Conservation (phyloP, 2,797 vertebrate species). For the Micromesistius poutassou region DNA sequence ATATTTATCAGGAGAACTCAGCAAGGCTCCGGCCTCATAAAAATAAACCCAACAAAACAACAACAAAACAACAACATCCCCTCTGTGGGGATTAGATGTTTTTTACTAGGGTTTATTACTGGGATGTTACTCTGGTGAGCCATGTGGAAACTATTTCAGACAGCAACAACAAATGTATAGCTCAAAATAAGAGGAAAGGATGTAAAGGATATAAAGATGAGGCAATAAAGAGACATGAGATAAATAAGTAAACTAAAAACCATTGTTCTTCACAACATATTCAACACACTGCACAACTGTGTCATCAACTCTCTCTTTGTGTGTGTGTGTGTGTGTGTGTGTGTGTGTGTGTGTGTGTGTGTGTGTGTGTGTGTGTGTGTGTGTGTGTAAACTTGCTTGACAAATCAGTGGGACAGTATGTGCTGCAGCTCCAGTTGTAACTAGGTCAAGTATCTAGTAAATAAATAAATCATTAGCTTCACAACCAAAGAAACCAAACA, state of each 20-base stretch:
- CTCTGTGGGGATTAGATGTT: not conserved
- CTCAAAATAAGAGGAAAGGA: conserved; percentile 9
- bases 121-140: conserved; percentile 35
- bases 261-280: not conserved
- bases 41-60: not conserved
- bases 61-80: not conserved
- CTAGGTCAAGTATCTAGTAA: not conserved
- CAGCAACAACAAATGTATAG: not conserved
- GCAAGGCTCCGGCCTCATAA: not conserved
- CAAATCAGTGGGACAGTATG: too few relatives aligned
- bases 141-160: not conserved
- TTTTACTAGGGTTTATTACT: conserved; percentile 20
- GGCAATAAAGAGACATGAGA: not conserved
- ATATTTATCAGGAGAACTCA: not conserved
- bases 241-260: not conserved
- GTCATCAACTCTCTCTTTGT: not conserved
- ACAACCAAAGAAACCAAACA: not conserved
- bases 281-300: not conserved
- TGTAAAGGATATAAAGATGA: not conserved
- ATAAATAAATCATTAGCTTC: not conserved
- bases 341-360: too few relatives aligned
- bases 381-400: not conserved
- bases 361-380: too few relatives aligned
- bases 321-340: too few relatives aligned
- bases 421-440: not conserved